Conservation (phyloP, 2,888 invertebrate species). For the Melanargia galathea region DNA sequence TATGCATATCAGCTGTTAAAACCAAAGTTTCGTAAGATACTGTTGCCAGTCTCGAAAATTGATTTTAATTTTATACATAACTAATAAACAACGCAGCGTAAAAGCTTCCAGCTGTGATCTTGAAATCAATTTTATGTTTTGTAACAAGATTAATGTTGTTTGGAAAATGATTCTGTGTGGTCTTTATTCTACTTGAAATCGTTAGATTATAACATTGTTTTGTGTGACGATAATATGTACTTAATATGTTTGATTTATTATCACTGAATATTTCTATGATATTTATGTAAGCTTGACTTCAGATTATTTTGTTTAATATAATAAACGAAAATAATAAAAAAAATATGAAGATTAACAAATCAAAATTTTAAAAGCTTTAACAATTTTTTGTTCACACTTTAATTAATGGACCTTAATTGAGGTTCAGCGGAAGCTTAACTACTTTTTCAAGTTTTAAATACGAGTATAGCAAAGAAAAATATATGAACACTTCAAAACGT, state of each 20-base stretch:
- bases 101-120: conserved; percentile 32
- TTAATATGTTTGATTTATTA: no score
- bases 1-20: background rate
- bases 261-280: background rate
- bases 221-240: conserved; percentile 3
- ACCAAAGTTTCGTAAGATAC: conserved; percentile 11
- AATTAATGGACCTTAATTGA: background rate
- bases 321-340: background rate
- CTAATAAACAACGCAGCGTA: conserved; percentile 9
- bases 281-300: background rate
- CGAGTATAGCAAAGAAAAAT: background rate
- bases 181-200: conserved; percentile 17
- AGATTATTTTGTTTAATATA: background rate
- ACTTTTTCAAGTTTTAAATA: background rate
- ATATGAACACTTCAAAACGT: conserved; percentile 1
- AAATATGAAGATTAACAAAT: background rate
- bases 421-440: background rate
- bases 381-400: no score
- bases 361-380: no score
- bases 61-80: conserved; percentile 30
- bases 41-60: conserved; percentile 18
- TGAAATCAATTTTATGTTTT: conserved; percentile 31
- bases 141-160: conserved; percentile 31
- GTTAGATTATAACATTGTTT: background rate
- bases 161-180: conserved; percentile 26